These are phyloP conservation scores for Notospermus geniculatus DNA, from an alignment of 1,140 invertebrate genomes.

Conservation along the genomic window DNA sequence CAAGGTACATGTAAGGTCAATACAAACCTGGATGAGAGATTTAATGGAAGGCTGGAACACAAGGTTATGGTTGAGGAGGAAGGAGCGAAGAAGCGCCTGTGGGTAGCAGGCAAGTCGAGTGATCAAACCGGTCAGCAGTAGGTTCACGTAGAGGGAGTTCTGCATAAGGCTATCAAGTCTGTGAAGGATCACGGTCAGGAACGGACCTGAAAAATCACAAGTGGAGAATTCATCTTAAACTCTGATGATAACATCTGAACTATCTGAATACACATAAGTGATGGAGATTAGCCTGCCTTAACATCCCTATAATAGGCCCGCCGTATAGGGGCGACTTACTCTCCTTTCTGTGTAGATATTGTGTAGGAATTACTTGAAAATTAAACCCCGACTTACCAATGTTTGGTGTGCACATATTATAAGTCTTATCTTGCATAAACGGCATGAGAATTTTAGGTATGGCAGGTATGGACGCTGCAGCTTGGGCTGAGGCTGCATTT, in stretches of 20 bases:
- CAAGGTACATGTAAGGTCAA: too few species aligned
- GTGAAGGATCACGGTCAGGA: conserved; percentile 76
- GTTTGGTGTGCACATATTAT: conserved; percentile 25
- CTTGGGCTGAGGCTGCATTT: too few species aligned
- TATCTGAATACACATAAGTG: too few species aligned
- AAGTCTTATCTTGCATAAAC: too few species aligned
- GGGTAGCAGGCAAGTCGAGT: conserved; percentile 83
- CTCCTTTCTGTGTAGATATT: too few species aligned
- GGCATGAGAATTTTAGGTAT: too few species aligned
- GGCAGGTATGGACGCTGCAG: too few species aligned
- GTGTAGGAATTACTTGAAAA: not conserved
- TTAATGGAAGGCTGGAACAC: conserved; percentile 86
- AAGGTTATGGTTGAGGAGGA: conserved; percentile 81
- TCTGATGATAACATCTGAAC: too few species aligned
- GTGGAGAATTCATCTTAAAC: too few species aligned
- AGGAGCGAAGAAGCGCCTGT: conserved; percentile 80
- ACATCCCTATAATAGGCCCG: too few species aligned
- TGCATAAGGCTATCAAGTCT: conserved; percentile 82
- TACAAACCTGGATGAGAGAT: conserved; percentile 79
- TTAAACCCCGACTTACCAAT: conserved; percentile 27
- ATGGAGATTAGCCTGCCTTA: too few species aligned
- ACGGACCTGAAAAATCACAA: conserved; percentile 64
- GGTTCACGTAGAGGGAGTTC: conserved; percentile 82
- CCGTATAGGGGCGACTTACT: too few species aligned
- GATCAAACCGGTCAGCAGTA: conserved; percentile 84